Evolutionary conservation across 2,113 vertebrate species (phyloP).

Genomic region (Laterallus jamaicensis): DNA sequence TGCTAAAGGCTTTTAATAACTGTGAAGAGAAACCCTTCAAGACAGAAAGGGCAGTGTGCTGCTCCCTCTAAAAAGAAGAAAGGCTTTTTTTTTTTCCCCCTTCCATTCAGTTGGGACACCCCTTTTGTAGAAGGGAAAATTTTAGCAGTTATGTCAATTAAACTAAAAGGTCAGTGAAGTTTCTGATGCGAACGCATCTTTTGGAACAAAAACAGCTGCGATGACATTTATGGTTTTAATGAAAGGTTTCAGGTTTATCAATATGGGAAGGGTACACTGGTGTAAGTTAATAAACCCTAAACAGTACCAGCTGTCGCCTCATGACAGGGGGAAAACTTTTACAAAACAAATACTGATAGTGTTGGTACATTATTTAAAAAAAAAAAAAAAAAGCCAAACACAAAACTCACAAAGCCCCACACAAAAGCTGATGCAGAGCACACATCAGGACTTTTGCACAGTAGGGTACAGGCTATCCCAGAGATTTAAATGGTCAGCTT

Average conservation of each 20-base stretch:
- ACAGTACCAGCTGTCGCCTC: accelerated
- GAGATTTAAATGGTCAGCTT: conserved; percentile 18
- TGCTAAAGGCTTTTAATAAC: not conserved
- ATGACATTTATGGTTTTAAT: not conserved
- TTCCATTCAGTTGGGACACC: not conserved
- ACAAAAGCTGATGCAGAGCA: not conserved
- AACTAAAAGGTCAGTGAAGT: not conserved
- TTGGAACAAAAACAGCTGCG: not conserved
- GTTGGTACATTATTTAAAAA: not conserved
- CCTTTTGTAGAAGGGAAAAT: not conserved
- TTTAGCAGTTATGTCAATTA: not conserved
- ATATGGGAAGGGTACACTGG: not conserved
- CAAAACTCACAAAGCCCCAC: not conserved
- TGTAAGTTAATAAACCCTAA: not conserved
- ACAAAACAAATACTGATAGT: not conserved
- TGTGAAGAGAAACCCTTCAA: not conserved
- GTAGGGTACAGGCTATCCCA: not conserved
- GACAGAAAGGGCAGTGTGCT: not conserved
- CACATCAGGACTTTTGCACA: not conserved
- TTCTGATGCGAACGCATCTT: not conserved
- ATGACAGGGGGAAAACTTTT: not conserved
- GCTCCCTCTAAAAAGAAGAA: not conserved
- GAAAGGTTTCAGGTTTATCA: not conserved
- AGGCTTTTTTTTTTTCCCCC: not conserved
- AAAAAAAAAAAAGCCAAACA: not conserved